These are phyloP conservation scores for Taenaris catops DNA, from an alignment of 2,888 invertebrate species.

Conservation along the genomic window DNA sequence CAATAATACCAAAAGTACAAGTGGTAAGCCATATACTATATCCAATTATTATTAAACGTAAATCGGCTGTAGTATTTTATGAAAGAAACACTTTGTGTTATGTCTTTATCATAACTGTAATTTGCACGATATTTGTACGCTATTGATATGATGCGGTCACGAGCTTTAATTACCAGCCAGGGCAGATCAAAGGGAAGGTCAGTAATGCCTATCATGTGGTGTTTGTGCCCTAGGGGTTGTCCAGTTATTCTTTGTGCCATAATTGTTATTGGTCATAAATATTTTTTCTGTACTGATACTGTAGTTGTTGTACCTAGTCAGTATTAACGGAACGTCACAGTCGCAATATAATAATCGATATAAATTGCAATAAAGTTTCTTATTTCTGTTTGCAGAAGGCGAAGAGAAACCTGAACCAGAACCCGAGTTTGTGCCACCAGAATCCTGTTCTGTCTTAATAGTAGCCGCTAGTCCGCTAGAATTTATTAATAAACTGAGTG, in stretches of 20 bases:
- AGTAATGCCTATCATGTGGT: slow-evolving; percentile 5
- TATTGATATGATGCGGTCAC: slow-evolving; percentile 23
- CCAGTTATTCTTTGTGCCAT: too few species aligned
- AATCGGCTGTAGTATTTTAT: slow-evolving; percentile 1
- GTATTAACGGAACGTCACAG: too few species aligned
- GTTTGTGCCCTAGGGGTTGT: too few species aligned
- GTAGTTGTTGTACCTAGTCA: too few species aligned
- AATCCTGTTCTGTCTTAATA: slow-evolving; percentile 55
- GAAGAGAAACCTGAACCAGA: slow-evolving; percentile 55
- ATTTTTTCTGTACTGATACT: too few species aligned
- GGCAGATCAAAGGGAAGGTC: slow-evolving; percentile 19
- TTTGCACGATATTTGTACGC: slow-evolving; percentile 22
- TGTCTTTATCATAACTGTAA: slow-evolving; percentile 18
- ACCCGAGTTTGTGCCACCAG: slow-evolving; percentile 53
- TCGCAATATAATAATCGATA: too few species aligned
- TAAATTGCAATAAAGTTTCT: too few species aligned
- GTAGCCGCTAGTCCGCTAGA: slow-evolving; percentile 60
- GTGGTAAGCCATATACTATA: too few species aligned
- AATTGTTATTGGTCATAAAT: too few species aligned
- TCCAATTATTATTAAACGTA: too few species aligned
- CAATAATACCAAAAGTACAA: too few species aligned
- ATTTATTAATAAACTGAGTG: slow-evolving; percentile 65
- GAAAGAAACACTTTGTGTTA: slow-evolving; percentile 10
- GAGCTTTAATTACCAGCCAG: slow-evolving; percentile 16
- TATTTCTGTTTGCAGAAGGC: slow-evolving; percentile 44